Base-by-base conservation (phyloP, 2,888 invertebrate species). In the Ichneumoninae sp. region DNA sequence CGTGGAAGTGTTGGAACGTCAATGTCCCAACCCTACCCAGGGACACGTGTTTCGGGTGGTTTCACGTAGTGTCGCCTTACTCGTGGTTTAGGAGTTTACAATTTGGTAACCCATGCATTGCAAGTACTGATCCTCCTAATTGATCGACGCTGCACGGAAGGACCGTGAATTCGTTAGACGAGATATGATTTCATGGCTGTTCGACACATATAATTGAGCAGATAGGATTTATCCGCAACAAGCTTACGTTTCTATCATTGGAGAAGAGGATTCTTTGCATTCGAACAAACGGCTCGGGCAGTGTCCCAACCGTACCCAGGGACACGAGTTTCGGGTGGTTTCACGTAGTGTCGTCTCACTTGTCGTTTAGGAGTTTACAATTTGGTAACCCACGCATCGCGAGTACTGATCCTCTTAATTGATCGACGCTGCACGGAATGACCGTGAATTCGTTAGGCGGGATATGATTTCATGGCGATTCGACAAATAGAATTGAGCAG, bases 1-100 rank as follows among this genome's bases (percentile, higher is more conserved):
- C 62, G 65, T 57, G 68, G 77, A n/a, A 65, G 74, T 68, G 57
- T 62, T 22, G 62, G 74, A 54, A 62, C 74, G 54, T 72, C 68
- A 78, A 60, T 78, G 30, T 66, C 13, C 22, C 26, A 30, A 54
- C 44, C 54, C 71, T 71, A 71, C 22, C 66, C 7, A 47, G 54
- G 22, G 44, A 47, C 44, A 62, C 60, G 70, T 57, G 62, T 62
- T 36, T 47, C 52, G n/a, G 26, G 30, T 50, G 30, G 47, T 40
- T 78, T 30, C 22, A 44, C 26, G 72, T 74, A 26, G 47, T 26
- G 44, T 47, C 40, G 60, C 62, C n/a, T 44, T 50, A 47, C 54
- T 40, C 62, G 74, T 8, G 60, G 74, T 74, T 44, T 44, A 47
- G 47, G 62, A 26, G 47, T 47, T 74, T 30, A 33, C 44, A 62